phyloP scores from a whole-genome alignment of 2,888 invertebrate species.

The Hermaeophaga mercurialis region DNA sequence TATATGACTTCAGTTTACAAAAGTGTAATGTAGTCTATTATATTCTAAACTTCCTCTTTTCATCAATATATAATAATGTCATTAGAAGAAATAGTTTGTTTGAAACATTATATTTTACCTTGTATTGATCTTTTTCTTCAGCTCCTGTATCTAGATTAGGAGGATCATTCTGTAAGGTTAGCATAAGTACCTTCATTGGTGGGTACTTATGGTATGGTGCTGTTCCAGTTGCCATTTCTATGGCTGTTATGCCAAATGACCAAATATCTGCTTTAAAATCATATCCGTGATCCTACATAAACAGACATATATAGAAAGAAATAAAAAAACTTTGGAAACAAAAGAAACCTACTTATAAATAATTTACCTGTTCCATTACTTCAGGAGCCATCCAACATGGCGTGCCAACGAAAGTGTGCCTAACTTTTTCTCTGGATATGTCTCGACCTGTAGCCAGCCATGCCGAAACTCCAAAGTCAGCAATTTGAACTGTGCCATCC shows the following conservation, averaged over 20 bases:
- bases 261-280: conserved; percentile 97
- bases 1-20: too few relatives aligned
- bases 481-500: conserved; percentile 96
- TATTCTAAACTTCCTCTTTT: too few relatives aligned
- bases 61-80: too few relatives aligned
- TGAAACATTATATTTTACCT: conserved; percentile 54
- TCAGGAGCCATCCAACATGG: conserved; percentile 99
- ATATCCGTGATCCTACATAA: conserved; percentile 87
- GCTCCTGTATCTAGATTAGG: conserved; percentile 94
- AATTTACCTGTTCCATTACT: conserved; percentile 93
- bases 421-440: conserved; percentile 88
- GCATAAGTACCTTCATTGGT: conserved; percentile 98
- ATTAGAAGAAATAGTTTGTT: neutral
- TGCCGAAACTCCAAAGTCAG: conserved; percentile 98
- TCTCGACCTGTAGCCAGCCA: conserved; percentile 96
- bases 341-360: neutral
- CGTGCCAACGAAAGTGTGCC: conserved; percentile 98
- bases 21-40: too few relatives aligned
- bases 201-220: conserved; percentile 99
- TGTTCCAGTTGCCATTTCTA: conserved; percentile 97
- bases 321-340: neutral
- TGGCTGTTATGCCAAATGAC: conserved; percentile 96
- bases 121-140: conserved; percentile 97
- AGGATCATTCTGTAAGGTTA: conserved; percentile 97
- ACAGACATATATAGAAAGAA: neutral